phyloP scores from a whole-genome alignment of 2,888 invertebrate genomes.

The Thera britannica region DNA sequence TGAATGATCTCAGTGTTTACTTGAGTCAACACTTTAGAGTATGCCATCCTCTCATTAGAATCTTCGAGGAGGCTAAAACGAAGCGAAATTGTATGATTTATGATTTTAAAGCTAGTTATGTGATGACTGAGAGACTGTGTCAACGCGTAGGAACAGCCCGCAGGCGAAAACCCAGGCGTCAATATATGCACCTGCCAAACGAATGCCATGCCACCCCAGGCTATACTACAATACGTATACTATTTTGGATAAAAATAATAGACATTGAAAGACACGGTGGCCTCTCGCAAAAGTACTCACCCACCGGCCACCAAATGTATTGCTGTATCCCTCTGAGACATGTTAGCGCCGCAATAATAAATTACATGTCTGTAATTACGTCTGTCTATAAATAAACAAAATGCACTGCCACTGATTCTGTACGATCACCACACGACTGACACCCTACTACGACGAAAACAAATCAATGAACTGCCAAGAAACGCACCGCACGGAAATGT shows the following conservation, averaged over 20 bases:
- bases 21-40: no score
- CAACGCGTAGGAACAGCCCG: constrained; percentile 50
- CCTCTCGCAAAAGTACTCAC: constrained; percentile 85
- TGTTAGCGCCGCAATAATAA: constrained; percentile 76
- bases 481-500: constrained; percentile 11
- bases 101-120: no score
- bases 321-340: constrained; percentile 93
- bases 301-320: constrained; percentile 98
- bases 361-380: constrained; percentile 82
- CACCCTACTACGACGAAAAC: constrained; percentile 39
- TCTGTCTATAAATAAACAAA: constrained; percentile 84
- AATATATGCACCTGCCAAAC: constrained; percentile 54
- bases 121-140: constrained; percentile 35
- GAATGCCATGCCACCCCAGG: constrained; percentile 37
- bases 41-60: no score
- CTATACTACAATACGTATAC: constrained; percentile 11
- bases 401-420: constrained; percentile 70
- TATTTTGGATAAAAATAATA: constrained; percentile 47
- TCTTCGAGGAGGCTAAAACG: no score
- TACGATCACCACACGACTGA: constrained; percentile 49
- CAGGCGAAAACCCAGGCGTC: constrained; percentile 61
- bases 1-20: no score
- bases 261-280: constrained; percentile 34
- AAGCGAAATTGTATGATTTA: no score
- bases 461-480: constrained; percentile 32